Evolutionary conservation across 2,113 vertebrate species (phyloP).

Genomic region (Ondatra zibethicus): DNA sequence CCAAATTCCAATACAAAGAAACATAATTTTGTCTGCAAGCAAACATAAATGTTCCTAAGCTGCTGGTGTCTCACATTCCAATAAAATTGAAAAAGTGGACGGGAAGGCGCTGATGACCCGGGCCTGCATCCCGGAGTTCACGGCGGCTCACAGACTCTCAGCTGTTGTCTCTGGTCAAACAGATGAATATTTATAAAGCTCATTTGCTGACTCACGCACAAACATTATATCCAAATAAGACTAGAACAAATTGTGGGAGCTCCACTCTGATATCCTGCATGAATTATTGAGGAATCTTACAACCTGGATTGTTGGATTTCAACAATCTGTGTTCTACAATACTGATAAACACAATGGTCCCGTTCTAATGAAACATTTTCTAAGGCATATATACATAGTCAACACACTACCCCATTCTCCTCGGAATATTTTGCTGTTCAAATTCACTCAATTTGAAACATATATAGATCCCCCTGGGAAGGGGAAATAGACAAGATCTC

Average conservation of each 20-base stretch:
- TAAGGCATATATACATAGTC: background rate
- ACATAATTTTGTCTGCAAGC: background rate
- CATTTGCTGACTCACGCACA: constrained; percentile 67
- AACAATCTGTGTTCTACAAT: constrained; percentile 51
- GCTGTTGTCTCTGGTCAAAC: constrained; percentile 64
- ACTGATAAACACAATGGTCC: constrained; percentile 24
- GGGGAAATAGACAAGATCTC: no score
- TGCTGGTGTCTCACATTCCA: background rate
- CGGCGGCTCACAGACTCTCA: constrained; percentile 63
- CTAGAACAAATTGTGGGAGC: constrained; percentile 52
- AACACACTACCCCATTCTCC: background rate
- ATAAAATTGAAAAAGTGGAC: constrained; percentile 21
- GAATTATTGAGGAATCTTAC: constrained; percentile 70
- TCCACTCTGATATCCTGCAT: constrained; percentile 48
- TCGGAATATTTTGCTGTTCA: constrained; percentile 31
- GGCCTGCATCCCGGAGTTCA: background rate
- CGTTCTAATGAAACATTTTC: constrained; percentile 47
- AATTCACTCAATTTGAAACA: background rate
- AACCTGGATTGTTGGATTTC: constrained; percentile 48
- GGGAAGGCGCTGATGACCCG: background rate
- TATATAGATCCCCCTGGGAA: no score
- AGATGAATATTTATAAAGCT: constrained; percentile 67
- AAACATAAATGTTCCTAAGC: constrained; percentile 16
- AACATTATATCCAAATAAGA: constrained; percentile 69
- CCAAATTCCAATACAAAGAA: constrained; percentile 34